These are phyloP conservation scores for Cottus gobio DNA, from an alignment of 2,113 vertebrate species.

Conservation along the genomic window DNA sequence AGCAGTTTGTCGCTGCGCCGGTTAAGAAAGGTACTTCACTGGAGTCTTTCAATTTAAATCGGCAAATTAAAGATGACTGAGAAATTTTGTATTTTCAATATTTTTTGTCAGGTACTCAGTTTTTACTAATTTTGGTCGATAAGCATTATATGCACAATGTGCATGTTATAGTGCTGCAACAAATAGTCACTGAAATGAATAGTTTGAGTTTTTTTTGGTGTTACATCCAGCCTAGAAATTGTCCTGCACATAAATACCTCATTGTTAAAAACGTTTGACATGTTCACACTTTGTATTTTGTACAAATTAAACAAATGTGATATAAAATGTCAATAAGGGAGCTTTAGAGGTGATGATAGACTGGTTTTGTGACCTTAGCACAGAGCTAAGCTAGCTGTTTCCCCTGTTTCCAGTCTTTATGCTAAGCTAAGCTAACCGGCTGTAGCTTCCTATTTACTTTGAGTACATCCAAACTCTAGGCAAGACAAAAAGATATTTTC, in stretches of 20 bases:
- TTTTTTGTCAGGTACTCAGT: neutral
- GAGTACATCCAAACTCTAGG: neutral
- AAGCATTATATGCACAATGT: neutral
- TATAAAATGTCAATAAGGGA: neutral
- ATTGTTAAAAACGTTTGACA: neutral
- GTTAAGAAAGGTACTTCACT: conserved; percentile 88
- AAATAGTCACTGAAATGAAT: neutral
- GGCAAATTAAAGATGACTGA: neutral
- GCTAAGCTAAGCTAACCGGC: neutral
- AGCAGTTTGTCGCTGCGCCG: conserved; percentile 85
- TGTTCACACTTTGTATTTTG: neutral
- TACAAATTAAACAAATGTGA: neutral
- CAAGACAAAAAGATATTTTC: neutral
- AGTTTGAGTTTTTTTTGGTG: too few species aligned
- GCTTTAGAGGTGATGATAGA: neutral
- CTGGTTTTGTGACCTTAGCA: neutral
- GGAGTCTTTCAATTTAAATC: neutral
- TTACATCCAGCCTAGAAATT: too few species aligned
- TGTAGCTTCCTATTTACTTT: neutral
- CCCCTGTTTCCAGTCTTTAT: neutral
- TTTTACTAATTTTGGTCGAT: neutral
- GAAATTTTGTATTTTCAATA: neutral
- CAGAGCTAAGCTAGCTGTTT: neutral
- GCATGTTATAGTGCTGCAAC: neutral
- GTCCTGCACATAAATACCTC: too few species aligned